Percentiles rank a stretch among this genome's conserved stretches.
Evolutionary conservation across 2,113 vertebrate genomes (phyloP).

Genomic region (Urocitellus parryii): DNA sequence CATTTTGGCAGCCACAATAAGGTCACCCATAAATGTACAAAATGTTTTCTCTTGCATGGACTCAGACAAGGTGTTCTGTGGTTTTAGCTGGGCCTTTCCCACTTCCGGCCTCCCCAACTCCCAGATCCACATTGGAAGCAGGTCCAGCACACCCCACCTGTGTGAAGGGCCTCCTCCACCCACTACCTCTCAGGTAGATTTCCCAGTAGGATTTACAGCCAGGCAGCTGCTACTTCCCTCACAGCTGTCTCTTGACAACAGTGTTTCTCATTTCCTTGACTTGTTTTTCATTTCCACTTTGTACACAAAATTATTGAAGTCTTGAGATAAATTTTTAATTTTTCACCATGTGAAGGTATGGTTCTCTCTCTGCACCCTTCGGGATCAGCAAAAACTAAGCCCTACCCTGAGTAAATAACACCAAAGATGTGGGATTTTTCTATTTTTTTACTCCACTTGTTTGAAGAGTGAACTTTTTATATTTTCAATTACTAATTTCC

Average conservation of each 20-base stretch:
- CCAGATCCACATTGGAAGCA: background rate
- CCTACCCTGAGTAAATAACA: background rate
- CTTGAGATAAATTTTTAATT: background rate
- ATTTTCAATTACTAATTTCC: background rate
- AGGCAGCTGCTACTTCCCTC: background rate
- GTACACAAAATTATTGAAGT: background rate
- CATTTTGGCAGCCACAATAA: background rate
- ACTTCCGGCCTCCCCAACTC: background rate
- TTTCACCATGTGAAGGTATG: background rate
- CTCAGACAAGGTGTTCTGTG: background rate
- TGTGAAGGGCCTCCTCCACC: background rate
- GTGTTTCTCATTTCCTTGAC: background rate
- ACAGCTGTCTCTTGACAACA: background rate
- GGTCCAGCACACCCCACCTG: background rate
- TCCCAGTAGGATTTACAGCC: background rate
- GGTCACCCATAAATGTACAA: background rate
- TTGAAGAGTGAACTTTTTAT: background rate
- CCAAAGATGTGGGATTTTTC: background rate
- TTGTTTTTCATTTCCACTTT: slow-evolving; percentile 24
- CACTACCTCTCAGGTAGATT: background rate
- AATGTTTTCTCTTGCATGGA: background rate
- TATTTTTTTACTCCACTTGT: background rate
- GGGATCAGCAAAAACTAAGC: background rate
- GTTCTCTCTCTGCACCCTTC: background rate
- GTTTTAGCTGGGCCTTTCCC: background rate